Base-by-base conservation (phyloP, 2,113 vertebrate genomes). In the Eolophus roseicapilla region DNA sequence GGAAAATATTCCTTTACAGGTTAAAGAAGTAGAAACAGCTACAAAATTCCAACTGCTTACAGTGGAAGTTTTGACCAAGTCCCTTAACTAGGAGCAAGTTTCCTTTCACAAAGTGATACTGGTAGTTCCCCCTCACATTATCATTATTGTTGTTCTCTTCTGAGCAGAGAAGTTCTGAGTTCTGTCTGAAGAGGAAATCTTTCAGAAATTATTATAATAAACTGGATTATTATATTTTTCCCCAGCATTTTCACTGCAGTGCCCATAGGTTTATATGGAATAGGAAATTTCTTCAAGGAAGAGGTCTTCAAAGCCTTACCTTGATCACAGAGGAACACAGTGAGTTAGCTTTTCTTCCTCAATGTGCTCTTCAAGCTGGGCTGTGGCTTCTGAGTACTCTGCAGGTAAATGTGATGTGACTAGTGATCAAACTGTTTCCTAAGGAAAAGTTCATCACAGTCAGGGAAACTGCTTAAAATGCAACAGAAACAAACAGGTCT, bases 391-490 rank as follows among this genome's bases (percentile, higher is more conserved):
- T 14, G n/a, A 74, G 33, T 15, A 13, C 28, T 88, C 52, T 53
- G 71, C 55, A 93, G 55, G 33, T 25, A 74, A 75, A 53, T 77
- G 79, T 44, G 82, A 68, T 90, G 83, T 84, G 82, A 69, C 49
- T 75, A 86, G 35, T 6, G 47, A 84, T 55, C 55, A 83, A 74
- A 78, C 13, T 10, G 55, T 88, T 75, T 81, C 80, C 7, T 37
- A 73, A 94, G 52, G 62, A 92, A 65, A 92, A 92, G 77, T 84
- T 91, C 92, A 88, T 73, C 83, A 50, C 20, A 80, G 70, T 29
- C 76, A 87, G 28, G 64, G 35, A 31, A 94, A 82, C 86, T 93
- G 92, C 94, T 96, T 86, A 80, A 92, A 95, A 95, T 75, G 90
- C 93, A 92, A 88, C 68, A 88, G 35, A 87, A 95, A 86, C 65